Conservation (phyloP, 2,113 vertebrate genomes). For the Potamarius usumacintae region DNA sequence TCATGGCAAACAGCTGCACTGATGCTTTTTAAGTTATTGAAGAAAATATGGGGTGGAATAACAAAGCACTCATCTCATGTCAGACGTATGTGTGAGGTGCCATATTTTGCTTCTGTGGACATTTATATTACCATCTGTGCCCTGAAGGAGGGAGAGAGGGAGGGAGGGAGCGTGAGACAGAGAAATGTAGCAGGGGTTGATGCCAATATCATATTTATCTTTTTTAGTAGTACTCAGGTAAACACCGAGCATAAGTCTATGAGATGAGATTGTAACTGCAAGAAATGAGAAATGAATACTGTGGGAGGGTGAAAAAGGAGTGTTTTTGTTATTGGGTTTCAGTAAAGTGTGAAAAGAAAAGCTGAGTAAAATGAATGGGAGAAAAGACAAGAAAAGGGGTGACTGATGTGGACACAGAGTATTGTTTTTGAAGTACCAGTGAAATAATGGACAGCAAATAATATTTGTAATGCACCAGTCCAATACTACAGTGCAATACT, state of each 20-base stretch:
- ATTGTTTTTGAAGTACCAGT: neutral
- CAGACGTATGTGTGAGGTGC: neutral
- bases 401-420: neutral
- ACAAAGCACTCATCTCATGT: neutral
- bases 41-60: slow-evolving; percentile 25
- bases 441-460: neutral
- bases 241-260: neutral
- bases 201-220: slow-evolving; percentile 20
- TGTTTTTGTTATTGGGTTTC: neutral
- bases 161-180: neutral
- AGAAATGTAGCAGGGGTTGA: neutral
- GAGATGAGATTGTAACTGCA: neutral
- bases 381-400: neutral
- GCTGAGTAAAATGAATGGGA: neutral
- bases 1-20: slow-evolving; percentile 29
- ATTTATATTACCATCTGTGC: slow-evolving; percentile 47
- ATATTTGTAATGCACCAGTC: neutral
- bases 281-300: neutral
- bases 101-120: slow-evolving; percentile 1
- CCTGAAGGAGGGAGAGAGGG: slow-evolving; percentile 11
- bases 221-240: slow-evolving; percentile 15
- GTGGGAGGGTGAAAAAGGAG: neutral
- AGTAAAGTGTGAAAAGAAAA: neutral
- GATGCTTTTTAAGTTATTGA: slow-evolving; percentile 47
- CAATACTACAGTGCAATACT: neutral